Evolutionary conservation across 1,140 invertebrate species (phyloP).

Genomic region (Dreissena polymorpha): DNA sequence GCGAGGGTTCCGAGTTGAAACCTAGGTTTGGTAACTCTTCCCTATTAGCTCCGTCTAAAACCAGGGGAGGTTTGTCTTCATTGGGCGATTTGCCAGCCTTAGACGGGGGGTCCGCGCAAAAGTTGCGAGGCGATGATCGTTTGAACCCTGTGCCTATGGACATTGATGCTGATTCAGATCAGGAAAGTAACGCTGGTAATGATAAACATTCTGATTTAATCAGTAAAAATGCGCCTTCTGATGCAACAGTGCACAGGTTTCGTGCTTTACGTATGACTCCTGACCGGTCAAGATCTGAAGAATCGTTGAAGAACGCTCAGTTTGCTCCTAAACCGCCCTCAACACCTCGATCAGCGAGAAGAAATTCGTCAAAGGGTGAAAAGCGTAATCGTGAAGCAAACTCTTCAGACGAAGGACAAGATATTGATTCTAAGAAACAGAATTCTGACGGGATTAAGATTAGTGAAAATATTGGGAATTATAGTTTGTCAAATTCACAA

Average conservation of each 20-base stretch:
- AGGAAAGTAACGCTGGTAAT: slow-evolving; percentile 40
- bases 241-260: slow-evolving; percentile 67
- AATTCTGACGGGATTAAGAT: slow-evolving; percentile 38
- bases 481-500: slow-evolving; percentile 46
- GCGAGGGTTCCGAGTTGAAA: neutral
- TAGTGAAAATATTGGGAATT: slow-evolving; percentile 46
- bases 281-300: slow-evolving; percentile 62
- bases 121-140: slow-evolving; percentile 22
- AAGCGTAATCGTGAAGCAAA: slow-evolving; percentile 65
- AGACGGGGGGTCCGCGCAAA: slow-evolving; percentile 32
- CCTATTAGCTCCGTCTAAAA: slow-evolving; percentile 39
- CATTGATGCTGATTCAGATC: slow-evolving; percentile 52
- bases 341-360: slow-evolving; percentile 64
- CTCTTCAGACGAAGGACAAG: slow-evolving; percentile 66
- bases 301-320: slow-evolving; percentile 66
- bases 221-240: slow-evolving; percentile 60
- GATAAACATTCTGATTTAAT: slow-evolving; percentile 34
- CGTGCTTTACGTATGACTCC: slow-evolving; percentile 67
- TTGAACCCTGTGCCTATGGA: slow-evolving; percentile 55
- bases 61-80: slow-evolving; percentile 23
- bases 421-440: slow-evolving; percentile 62
- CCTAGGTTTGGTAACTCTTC: neutral
- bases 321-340: slow-evolving; percentile 73
- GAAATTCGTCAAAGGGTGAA: slow-evolving; percentile 64
- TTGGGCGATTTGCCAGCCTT: slow-evolving; percentile 44